A percentile compares a stretch with the other conserved stretches of the same genome.
These are phyloP conservation scores for Mobula hypostoma DNA, from an alignment of 2,113 vertebrate genomes.

Conservation along the genomic window DNA sequence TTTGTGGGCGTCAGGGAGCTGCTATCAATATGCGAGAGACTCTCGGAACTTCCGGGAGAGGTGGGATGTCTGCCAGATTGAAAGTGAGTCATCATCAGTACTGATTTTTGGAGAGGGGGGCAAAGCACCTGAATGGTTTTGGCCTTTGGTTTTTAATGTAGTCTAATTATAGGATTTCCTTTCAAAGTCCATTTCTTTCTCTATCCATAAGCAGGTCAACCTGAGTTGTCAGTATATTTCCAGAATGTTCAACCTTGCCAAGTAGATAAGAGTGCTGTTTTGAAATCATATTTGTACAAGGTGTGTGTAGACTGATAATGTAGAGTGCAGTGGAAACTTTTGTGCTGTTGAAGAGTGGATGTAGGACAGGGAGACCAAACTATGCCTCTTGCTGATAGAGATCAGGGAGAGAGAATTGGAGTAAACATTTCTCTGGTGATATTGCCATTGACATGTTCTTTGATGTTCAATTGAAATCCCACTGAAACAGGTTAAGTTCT, in stretches of 20 bases:
- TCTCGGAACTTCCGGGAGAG: too few species aligned
- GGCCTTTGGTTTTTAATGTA: not conserved
- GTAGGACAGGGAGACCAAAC: too few species aligned
- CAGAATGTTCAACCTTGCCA: not conserved
- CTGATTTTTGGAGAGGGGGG: too few species aligned
- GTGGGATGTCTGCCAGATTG: too few species aligned
- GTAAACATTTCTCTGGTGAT: not conserved
- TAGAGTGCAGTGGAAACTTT: not conserved
- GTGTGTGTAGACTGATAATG: not conserved
- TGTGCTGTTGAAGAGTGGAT: too few species aligned
- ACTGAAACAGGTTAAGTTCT: not conserved
- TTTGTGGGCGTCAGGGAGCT: too few species aligned
- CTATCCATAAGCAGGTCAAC: not conserved
- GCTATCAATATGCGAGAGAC: too few species aligned
- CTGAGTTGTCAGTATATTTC: not conserved
- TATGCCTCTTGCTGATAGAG: too few species aligned
- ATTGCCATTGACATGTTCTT: not conserved
- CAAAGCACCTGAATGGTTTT: not conserved
- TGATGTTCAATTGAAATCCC: not conserved
- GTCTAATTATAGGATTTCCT: not conserved
- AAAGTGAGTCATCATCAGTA: too few species aligned
- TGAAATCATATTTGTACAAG: not conserved
- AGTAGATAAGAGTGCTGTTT: not conserved
- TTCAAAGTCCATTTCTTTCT: not conserved
- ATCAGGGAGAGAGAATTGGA: not conserved